These are phyloP conservation scores for Corythornis cristatus DNA, from an alignment of 2,113 vertebrate species.

Conservation along the genomic window DNA sequence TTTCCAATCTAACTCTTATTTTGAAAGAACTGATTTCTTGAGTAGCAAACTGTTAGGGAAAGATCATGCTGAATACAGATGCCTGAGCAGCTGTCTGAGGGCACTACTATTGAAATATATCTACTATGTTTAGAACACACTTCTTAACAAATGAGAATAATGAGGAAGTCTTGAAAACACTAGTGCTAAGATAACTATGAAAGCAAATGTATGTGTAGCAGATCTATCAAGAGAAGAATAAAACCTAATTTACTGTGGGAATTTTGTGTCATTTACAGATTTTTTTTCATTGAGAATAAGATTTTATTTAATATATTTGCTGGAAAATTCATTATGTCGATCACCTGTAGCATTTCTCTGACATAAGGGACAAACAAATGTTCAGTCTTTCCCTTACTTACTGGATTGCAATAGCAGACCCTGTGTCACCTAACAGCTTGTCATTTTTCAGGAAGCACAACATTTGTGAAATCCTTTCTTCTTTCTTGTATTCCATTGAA, in stretches of 20 bases:
- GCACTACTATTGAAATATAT: not conserved
- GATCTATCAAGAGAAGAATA: not conserved
- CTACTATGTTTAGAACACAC: not conserved
- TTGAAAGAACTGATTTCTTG: not conserved
- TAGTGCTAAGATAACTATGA: not conserved
- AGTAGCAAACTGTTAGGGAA: not conserved
- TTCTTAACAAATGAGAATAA: not conserved
- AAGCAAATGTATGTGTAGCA: not conserved
- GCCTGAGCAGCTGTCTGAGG: not conserved
- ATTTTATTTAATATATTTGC: not conserved
- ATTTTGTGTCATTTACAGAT: not conserved
- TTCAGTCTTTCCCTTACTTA: fast-evolving
- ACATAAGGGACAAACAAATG: not conserved
- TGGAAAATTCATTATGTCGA: not conserved
- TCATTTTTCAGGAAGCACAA: not conserved
- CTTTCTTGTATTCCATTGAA: not conserved
- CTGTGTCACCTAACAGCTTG: not conserved
- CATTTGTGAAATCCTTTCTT: not conserved
- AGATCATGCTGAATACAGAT: not conserved
- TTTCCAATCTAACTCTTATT: not conserved
- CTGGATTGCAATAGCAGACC: not conserved
- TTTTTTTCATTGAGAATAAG: not conserved
- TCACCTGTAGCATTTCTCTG: not conserved
- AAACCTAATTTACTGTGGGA: not conserved
- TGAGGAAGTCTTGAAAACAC: not conserved